Base-by-base conservation (phyloP, 2,113 vertebrate genomes). In the Rhipidura dahli region DNA sequence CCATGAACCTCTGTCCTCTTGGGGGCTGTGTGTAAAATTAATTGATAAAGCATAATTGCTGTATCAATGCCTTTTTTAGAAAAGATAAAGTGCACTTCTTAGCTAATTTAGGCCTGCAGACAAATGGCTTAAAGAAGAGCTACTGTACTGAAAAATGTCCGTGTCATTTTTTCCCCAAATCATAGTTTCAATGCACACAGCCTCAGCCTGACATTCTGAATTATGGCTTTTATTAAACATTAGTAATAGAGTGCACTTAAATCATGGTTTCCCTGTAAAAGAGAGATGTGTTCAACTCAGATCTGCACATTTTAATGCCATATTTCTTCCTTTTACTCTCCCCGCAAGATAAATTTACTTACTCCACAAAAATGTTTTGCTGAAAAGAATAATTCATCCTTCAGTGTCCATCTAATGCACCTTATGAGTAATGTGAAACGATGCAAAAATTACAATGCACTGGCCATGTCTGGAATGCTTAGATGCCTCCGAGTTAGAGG, bases 141-240 rank as follows among this genome's bases (percentile, higher is more conserved):
- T 96, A 93, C 93, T 95, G 89, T 95, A 92, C 87, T 95, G 51
- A 94, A 87, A 93, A 95, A 96, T 86, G 65, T 59, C 87, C 8
- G 0, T 96, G 94, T 94, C 95, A 84, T 87, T 90, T 93, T 78
- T 78, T 61, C 87, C 91, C 87, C 93, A 95, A 93, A 95, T 94
- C 95, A 88, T 54, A 70, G 95, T 96, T 97, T 97, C 97, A 96
- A 82, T 96, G 94, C 96, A 94, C 96, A 96, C 93, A 95, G 96
- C 91, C 93, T 94, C 93, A 89, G 94, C 96, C 94, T 97, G 96
- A 97, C 97, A 96, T 81, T 72, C 91, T 97, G 97, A 97, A 97
- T 97, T 97, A 97, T 97, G 96, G 88, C 93, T 97, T 97, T 97
- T 97, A 97, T 97, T 97, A 97, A 97, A 97, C 96, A 97, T 97